A percentile compares a stretch with the other conserved stretches of the same genome.
These are phyloP conservation scores for Mormoops blainvillei DNA, from an alignment of 2,113 vertebrate genomes.

Conservation along the genomic window DNA sequence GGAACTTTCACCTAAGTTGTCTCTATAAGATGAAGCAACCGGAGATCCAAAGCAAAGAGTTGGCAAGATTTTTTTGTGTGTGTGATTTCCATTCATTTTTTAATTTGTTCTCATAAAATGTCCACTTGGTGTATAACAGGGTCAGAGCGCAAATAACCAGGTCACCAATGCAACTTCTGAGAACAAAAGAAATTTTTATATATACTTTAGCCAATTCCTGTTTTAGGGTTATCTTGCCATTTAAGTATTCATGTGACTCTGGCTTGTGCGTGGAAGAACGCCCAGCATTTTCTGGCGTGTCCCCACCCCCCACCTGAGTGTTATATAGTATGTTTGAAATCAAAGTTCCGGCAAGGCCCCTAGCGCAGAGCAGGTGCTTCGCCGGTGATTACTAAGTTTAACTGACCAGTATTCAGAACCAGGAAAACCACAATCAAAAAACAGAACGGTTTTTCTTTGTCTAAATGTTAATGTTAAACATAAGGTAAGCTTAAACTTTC, in stretches of 20 bases:
- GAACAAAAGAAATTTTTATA: constrained; percentile 39
- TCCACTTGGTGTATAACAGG: constrained; percentile 28
- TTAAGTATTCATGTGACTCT: not conserved
- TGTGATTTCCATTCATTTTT: constrained; percentile 37
- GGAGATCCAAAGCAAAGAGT: not conserved
- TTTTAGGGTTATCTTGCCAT: not conserved
- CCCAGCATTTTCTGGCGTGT: not conserved
- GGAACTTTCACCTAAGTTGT: not conserved
- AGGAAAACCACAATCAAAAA: not conserved
- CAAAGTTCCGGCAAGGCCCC: not conserved
- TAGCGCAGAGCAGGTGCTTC: not conserved
- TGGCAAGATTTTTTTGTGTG: not conserved
- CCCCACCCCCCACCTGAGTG: too few relatives aligned
- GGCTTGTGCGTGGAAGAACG: not conserved
- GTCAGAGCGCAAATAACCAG: constrained; percentile 53
- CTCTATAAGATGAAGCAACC: not conserved
- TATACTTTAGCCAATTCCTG: not conserved
- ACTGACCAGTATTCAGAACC: not conserved
- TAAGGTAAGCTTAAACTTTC: not conserved
- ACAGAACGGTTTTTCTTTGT: not conserved
- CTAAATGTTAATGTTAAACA: not conserved
- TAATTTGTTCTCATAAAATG: constrained; percentile 43
- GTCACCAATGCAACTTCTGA: constrained; percentile 43
- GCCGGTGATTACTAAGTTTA: not conserved
- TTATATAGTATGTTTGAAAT: not conserved